Evolutionary conservation across 2,113 vertebrate species (phyloP), one percentile per base, ranked within the genome.

Genomic region (Rhineura floridana): DNA sequence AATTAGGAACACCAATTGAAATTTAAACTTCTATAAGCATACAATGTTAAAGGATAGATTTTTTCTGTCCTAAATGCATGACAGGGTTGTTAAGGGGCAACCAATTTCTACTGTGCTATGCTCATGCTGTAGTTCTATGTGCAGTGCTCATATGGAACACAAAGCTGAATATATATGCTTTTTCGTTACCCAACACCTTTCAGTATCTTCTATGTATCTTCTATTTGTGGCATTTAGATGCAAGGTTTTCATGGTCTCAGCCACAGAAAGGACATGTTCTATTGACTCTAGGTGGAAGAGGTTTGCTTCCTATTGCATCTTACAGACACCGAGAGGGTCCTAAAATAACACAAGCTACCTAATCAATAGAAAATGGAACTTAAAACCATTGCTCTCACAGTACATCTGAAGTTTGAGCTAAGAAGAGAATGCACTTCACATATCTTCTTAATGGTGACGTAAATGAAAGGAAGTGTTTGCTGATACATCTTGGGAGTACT

Each of bases 291-390:
- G 15, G 48, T 19, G 6, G 12, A 87, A 72, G 36, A 59, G 5
- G 59, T 46, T 48, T 1, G 30, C 44, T 81, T 87, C 12, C 46
- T 80, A 70, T 21, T 72, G 33, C 30, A 73, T 13, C 23, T 52
- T 23, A 30, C 33, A 50, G 50, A 63, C 11, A 73, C 69, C 25
- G 62, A 44, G 6, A 81, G 44, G 28, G 52, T 44, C 30, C 67
- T 87, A 46, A 87, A 87, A 87, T 73, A 80, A 42, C 52, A n/a
- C 19, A 83, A 44, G 63, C 15, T 69, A 21, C 48, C 19, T n/a
- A 76, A 77, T 77, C 55, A 85, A 85, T 77, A 19, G 39, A 63
- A 77, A 77, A 85, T 13, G 63, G 39, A 59, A 81, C 13, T n/a
- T 21, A 46, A 69, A 81, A 62, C 78, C 67, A n/a, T 81, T 62